Base-by-base conservation (phyloP, 2,888 invertebrate species). In the Chironomus riparius region DNA sequence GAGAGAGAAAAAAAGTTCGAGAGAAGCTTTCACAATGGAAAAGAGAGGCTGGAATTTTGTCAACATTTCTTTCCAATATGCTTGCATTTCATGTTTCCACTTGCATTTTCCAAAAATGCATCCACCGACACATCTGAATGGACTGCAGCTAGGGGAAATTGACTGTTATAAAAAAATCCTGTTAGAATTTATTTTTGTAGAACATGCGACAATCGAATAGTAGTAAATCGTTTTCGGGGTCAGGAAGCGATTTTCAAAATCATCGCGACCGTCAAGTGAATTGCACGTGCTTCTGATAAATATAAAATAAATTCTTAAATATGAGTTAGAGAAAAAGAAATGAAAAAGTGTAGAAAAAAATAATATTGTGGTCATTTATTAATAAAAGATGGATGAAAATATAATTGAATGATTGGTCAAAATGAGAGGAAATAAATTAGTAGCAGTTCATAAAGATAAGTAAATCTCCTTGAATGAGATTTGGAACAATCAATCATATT, bases 231-330 rank as follows among this genome's bases (percentile, higher is more conserved):
- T 56, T 56, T 56, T 56, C 56, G 56, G 56, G 56, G 56, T 56
- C 56, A 56, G 56, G 56, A 65, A 69, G 69, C 69, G 28, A 69
- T 69, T 69, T 65, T 73, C 62, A 73, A 73, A 73, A 73, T 73
- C 72, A 62, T 62, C 72, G 62, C 72, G 72, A 47, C 72, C 72
- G 62, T 73, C 72, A 73, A 73, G 47, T 38, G 61, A n/a, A 62
- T 18, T 62, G 62, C 56, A 73, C 28, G 72, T 73, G 72, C 61
- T 73, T 73, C n/a, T 70, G 56, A 56, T 15, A 56, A 56, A 56
- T 56, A 56, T 7, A 56, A 15, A 56, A 56, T 15, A 56, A 56
- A 56, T n/a, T 56, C 15, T 3, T 56, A 3, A 15, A 38, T 38
- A 38, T 38, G 18, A 56, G 18, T 56, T 15, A 56, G 56, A 56